Evolutionary conservation across 2,113 vertebrate species (phyloP).

Genomic region (Eurypyga helias): DNA sequence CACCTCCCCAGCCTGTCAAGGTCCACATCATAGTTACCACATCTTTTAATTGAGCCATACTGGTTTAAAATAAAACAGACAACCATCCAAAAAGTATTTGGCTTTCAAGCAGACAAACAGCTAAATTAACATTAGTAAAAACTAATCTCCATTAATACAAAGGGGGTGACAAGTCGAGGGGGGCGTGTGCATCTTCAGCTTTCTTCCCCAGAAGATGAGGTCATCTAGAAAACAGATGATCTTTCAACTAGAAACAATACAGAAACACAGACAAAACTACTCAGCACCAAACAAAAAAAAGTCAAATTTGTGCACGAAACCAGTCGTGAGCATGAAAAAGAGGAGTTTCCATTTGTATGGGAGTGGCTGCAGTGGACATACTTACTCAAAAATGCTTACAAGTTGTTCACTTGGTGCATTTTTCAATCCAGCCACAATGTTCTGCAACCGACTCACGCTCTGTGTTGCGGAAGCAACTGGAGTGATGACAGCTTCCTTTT

Average conservation of each 20-base stretch:
- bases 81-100: not conserved
- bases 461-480: constrained; percentile 96
- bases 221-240: not conserved
- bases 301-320: not conserved
- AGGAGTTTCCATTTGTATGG: no score
- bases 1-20: no score
- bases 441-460: constrained; percentile 91
- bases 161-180: not conserved
- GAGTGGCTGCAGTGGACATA: not conserved
- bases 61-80: not conserved
- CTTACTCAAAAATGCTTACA: constrained; percentile 85
- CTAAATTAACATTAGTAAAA: not conserved
- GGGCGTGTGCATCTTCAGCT: not conserved
- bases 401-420: constrained; percentile 89
- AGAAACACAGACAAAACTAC: not conserved
- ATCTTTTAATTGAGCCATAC: not conserved
- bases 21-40: no score
- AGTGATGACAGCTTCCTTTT: constrained; percentile 90
- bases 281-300: not conserved
- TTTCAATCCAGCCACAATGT: constrained; percentile 88
- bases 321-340: not conserved
- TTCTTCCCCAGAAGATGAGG: not conserved
- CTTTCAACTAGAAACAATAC: not conserved
- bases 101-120: not conserved
- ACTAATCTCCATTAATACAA: not conserved